Evolutionary conservation across 64 coral and sea anemone genomes (phyloP).

Genomic region (Pocillopora damicornis): DNA sequence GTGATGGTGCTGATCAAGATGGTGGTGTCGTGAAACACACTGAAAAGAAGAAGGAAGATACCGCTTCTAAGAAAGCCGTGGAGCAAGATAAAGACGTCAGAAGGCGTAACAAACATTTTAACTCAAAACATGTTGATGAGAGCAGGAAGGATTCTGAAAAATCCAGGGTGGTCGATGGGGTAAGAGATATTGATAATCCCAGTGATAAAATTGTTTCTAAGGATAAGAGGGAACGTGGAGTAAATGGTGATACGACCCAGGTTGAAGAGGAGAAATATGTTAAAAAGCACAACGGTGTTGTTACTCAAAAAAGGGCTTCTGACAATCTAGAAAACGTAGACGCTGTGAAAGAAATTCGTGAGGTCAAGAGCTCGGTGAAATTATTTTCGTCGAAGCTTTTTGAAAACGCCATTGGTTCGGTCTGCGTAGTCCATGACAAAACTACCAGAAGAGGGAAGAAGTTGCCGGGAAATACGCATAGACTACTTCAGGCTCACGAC

Average conservation of each 20-base stretch:
- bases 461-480: not conserved
- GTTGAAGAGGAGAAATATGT: not conserved
- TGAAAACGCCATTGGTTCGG: not conserved
- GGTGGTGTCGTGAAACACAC: not conserved
- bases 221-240: not conserved
- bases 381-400: not conserved
- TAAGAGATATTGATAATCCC: not conserved
- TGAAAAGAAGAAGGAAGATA: not conserved
- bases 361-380: not conserved
- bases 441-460: not conserved
- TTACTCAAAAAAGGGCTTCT: not conserved
- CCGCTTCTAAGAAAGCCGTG: not conserved
- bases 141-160: not conserved
- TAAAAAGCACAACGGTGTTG: not conserved
- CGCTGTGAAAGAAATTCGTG: not conserved
- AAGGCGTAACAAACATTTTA: not conserved
- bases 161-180: not conserved
- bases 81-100: not conserved
- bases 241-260: not conserved
- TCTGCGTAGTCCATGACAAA: not conserved
- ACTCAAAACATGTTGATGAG: not conserved
- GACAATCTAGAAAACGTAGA: not conserved
- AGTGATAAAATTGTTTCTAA: not conserved
- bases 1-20: not conserved
- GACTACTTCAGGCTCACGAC: not conserved